These are phyloP conservation scores for Thalassoma bifasciatum DNA, from an alignment of 2,113 vertebrate genomes.

Conservation along the genomic window DNA sequence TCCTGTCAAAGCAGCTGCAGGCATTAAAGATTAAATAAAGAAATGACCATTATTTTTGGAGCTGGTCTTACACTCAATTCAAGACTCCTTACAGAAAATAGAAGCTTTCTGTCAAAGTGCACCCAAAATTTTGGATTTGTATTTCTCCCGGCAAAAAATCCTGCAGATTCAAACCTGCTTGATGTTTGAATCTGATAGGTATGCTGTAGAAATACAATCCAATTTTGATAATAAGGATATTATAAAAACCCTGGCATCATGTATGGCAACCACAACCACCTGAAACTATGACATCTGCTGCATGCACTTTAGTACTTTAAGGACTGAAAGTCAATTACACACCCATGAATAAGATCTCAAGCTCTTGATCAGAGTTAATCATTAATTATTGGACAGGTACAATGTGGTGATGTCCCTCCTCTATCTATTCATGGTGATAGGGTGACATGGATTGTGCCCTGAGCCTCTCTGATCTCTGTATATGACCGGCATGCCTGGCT, in stretches of 20 bases:
- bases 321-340: not conserved
- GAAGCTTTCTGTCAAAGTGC: not conserved
- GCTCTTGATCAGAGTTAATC: conserved; percentile 20
- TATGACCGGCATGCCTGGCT: conserved; percentile 59
- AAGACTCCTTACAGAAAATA: not conserved
- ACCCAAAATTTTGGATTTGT: not conserved
- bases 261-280: not conserved
- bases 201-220: not conserved
- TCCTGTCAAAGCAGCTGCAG: too few relatives aligned
- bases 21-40: too few relatives aligned
- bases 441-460: conserved; percentile 60
- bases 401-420: conserved; percentile 33
- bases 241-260: not conserved
- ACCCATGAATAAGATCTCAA: not conserved
- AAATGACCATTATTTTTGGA: too few relatives aligned
- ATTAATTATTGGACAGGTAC: conserved; percentile 48
- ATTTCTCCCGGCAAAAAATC: too few relatives aligned
- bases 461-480: conserved; percentile 67
- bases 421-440: conserved; percentile 27
- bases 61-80: too few relatives aligned
- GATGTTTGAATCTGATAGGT: too few relatives aligned
- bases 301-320: too few relatives aligned
- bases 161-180: too few relatives aligned
- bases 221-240: not conserved
- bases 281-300: too few relatives aligned